Base-by-base conservation (phyloP, 2,113 vertebrate species). In the Apus apus region DNA sequence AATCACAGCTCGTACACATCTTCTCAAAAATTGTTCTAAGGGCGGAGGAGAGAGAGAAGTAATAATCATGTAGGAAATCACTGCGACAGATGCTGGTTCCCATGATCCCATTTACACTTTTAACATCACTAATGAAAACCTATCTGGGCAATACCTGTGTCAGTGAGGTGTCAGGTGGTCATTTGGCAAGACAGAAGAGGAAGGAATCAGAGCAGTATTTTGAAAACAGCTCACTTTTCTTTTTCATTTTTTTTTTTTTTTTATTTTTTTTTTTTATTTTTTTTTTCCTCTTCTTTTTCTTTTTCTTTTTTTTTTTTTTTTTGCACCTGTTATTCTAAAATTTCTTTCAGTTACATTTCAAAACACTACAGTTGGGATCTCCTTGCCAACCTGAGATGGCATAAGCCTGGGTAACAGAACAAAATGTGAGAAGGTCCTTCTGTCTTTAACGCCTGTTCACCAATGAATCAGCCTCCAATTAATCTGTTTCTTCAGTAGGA, bases 401-500 rank as follows among this genome's bases (percentile, higher is more conserved):
- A 98, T 98, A 98, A 98, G 98, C 98, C 98, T 98, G 98, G 98
- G 98, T 98, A 98, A 98, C 98, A 98, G 98, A 98, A 98, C 98
- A 98, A 98, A 98, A 98, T 98, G 98, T 98, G 98, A 98, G 98
- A 98, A 98, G 98, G 98, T 98, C 98, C 98, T 98, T 98, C 98
- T 98, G 98, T 98, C 98, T 98, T 98, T 98, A 98, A 97, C 96
- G 97, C 98, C 98, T 98, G 98, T 98, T 98, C 98, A 97, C 97
- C 97, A 98, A 96, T 98, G 98, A 98, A 98, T 98, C 98, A 98
- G 98, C 98, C 97, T 98, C 98, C 98, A 98, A 98, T 98, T 99
- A 98, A 99, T 99, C 98, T 99, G 98, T 99, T 98, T 98, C 98
- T 98, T 99, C 98, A 98, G 98, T 99, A 98, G 98, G 98, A 98